Base-by-base conservation (phyloP, 2,113 vertebrate species). In the Muscicapa adusta region DNA sequence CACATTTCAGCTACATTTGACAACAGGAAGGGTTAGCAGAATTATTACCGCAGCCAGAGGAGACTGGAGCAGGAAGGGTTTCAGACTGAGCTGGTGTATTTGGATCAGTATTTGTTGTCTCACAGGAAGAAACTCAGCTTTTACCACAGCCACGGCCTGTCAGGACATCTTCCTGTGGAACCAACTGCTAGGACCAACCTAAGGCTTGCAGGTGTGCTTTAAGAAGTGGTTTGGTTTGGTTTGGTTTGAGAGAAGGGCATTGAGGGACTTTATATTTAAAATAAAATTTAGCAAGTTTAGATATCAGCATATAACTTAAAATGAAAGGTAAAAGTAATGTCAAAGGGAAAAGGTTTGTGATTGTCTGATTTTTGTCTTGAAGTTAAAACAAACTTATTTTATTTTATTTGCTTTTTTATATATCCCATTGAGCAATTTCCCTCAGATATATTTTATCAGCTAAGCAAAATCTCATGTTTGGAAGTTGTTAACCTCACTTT, bases 1-100 rank as follows among this genome's bases (percentile, higher is more conserved):
- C 0, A 0, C 7, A 2, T 38, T 71, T 77, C 51, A 81, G 25
- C 63, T n/a, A 0, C 56, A 18, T 62, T 51, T 73, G 80, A 70
- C 19, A 40, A 9, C 36, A 40, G 89, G 85, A 72, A 9, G 5
- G 29, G 38, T 15, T 15, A 66, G 47, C 42, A 85, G 36, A 31
- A 28, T 48, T 71, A 33, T 31, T 67, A 17, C 61, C 23, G 3
- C 18, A 73, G 50, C 50, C 38, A 0, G 1, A 62, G 70, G 68
- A 80, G 36, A 22, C 50, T 43, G 38, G 54, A 73, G 19, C 6
- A 36, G 62, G 54, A 83, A 8, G 0, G 0, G 25, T 62, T 93
- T 58, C 34, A 86, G 29, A 47, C 33, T 0, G 12, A 84, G 43
- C 38, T 2, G 2, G 23, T 1, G 25, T 38, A n/a, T n/a, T n/a